A percentile compares a stretch with the other conserved stretches of the same genome.
phyloP scores from a whole-genome alignment of 2,797 vertebrate species.

The Bradypus variegatus region DNA sequence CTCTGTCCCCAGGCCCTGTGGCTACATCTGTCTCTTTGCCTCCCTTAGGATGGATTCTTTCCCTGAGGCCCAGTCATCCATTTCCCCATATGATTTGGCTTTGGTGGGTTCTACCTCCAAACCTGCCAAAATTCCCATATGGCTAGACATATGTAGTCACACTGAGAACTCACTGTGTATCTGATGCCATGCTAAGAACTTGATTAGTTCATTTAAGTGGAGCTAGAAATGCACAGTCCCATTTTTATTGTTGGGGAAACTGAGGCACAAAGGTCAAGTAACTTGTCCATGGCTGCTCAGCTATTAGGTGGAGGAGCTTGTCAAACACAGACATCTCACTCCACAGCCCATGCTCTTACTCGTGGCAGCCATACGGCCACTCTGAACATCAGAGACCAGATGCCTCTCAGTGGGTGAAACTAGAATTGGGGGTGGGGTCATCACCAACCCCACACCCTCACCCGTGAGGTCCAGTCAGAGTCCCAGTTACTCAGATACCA shows the following conservation, averaged over 20 bases:
- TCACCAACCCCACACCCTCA: not conserved
- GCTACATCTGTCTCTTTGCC: not conserved
- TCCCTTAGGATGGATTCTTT: not conserved
- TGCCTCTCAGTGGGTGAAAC: not conserved
- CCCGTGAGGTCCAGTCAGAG: not conserved
- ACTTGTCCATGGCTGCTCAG: not conserved
- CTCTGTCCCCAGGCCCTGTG: not conserved
- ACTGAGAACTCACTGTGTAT: not conserved
- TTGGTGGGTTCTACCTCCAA: not conserved
- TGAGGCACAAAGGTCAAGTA: not conserved
- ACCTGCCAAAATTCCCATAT: not conserved
- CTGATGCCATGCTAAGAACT: too few relatives aligned
- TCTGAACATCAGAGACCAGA: not conserved
- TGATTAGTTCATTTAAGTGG: not conserved
- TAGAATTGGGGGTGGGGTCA: not conserved
- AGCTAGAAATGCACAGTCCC: too few relatives aligned
- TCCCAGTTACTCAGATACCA: not conserved
- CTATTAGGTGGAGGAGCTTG: not conserved
- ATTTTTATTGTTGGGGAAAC: not conserved
- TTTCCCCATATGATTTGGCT: not conserved
- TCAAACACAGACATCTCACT: not conserved
- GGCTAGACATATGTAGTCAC: not conserved
- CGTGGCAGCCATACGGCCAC: accelerated
- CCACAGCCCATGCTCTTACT: not conserved
- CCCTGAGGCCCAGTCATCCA: not conserved